Evolutionary conservation across 1,140 invertebrate genomes (phyloP), one percentile per base, ranked within the genome.

Genomic region (Hyphantria cunea): DNA sequence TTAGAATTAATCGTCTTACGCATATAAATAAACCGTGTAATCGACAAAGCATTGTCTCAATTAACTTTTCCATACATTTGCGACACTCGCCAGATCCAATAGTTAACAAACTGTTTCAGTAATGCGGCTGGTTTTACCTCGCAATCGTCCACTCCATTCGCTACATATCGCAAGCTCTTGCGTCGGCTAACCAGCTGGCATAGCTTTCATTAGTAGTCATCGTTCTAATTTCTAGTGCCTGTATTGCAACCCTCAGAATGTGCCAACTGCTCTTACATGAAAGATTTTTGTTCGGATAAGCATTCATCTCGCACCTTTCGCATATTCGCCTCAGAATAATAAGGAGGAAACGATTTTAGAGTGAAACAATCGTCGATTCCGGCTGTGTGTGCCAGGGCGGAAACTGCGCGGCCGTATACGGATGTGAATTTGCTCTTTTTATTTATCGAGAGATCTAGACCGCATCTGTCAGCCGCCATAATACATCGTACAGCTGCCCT

Each of bases 131-230:
- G 66, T 66, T 67, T 78, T 78, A 73, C 73, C 50, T 68, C 63
- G 82, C 82, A 82, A 82, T 77, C 70, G 44, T 72, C 64, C 53
- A 68, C 67, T 72, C 72, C 61, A 68, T 70, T 77, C 72, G 76
- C 74, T 84, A 83, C 73, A 83, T 82, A 85, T 86, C 74, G 84
- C 85, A 82, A 86, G 78, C 80, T 82, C 80, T 89, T 83, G 82
- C 86, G 74, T 82, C 76, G 75, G 65, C 66, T 64, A 68, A 72
- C 69, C 74, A 58, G 50, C 59, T 53, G 49, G 64, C 65, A 48
- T 50, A 74, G 64, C 74, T 78, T 80, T 84, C 74, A 72, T 82
- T 73, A 82, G 79, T 85, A 78, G 85, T 81, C 69, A 72, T 77
- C 60, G 75, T 72, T 76, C 76, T 73, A 72, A 82, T 83, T 75